These are phyloP conservation scores for Siniperca knerii DNA, from an alignment of 2,113 vertebrate genomes.

Conservation along the genomic window DNA sequence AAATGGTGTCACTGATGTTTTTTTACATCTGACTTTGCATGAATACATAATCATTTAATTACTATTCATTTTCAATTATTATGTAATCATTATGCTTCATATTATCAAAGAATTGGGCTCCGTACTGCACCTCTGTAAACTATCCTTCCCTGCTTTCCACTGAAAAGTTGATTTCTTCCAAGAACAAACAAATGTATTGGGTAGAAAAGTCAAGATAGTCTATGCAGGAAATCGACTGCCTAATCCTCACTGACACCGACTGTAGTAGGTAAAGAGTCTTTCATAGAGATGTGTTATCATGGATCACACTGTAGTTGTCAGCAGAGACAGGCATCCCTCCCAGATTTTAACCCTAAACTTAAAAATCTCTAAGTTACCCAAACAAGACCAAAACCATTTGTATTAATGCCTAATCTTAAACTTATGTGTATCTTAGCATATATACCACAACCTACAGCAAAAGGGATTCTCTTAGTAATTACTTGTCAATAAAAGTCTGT, in stretches of 20 bases:
- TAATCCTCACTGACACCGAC: neutral
- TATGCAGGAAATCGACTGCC: neutral
- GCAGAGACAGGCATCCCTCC: neutral
- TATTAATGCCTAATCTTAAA: neutral
- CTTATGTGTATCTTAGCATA: neutral
- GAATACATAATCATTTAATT: neutral
- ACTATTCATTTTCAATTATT: neutral
- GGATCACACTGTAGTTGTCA: neutral
- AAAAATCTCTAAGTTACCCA: neutral
- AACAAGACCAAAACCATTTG: neutral
- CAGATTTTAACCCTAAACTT: neutral
- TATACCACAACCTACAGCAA: too few species aligned
- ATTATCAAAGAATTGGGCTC: too few species aligned
- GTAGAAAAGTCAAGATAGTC: neutral
- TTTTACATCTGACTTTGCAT: neutral
- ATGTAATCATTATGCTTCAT: neutral
- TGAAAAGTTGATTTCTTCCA: neutral
- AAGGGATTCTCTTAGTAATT: neutral
- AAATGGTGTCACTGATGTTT: neutral
- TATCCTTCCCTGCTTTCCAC: neutral
- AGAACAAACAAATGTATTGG: neutral
- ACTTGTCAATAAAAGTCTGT: neutral
- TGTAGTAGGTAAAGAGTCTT: neutral
- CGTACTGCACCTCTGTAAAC: too few species aligned
- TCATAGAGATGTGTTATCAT: neutral